Evolutionary conservation across 53 echinoderm and acorn worm genomes (phyloP), one percentile per base, ranked within the genome.

Genomic region (Paracentrotus lividus): DNA sequence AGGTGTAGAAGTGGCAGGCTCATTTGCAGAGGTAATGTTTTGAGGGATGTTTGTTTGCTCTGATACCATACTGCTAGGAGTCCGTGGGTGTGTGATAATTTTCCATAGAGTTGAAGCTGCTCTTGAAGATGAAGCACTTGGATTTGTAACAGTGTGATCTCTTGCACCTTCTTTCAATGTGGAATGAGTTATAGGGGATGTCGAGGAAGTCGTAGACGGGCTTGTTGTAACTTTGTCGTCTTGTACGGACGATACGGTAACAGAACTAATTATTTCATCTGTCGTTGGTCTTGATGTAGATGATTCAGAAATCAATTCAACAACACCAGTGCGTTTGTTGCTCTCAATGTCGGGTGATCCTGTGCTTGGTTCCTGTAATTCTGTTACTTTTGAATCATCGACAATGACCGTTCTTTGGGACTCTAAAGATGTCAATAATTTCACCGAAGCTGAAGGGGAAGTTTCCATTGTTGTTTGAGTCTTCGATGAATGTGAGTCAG

Each of bases 331-430:
- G 15, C 23, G 4, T 45, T 12, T 42, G 40, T 76, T 42, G 21
- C 10, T 76, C 40, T 76, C 38, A 76, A 0, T 44, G 81, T 6
- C 40, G 2, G 40, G 20, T 72, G 72, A 38, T 40, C 20, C 27
- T 2, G 81, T 81, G 81, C 81, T 81, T 49, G 81, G 81, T 47
- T 81, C 81, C 81, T 81, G 81, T 47, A 81, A 47, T 34, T 81
- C 81, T 26, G 81, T 81, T 21, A 81, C 81, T 20, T 81, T 45
- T 81, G 81, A 81, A 81, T 81, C 81, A 47, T 81, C 81, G n/a
- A 47, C 81, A 9, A 12, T 81, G n/a, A 81, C 47, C 5, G 26
- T 34, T 26, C 47, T 81, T 9, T 24, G 24, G 13, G 81, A 23
- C 81, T 49, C 47, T 27, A 81, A 33, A 81, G 81, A 81, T 47